These are phyloP conservation scores for Gymnocheta viridis DNA, from an alignment of 2,888 invertebrate species.

Conservation along the genomic window DNA sequence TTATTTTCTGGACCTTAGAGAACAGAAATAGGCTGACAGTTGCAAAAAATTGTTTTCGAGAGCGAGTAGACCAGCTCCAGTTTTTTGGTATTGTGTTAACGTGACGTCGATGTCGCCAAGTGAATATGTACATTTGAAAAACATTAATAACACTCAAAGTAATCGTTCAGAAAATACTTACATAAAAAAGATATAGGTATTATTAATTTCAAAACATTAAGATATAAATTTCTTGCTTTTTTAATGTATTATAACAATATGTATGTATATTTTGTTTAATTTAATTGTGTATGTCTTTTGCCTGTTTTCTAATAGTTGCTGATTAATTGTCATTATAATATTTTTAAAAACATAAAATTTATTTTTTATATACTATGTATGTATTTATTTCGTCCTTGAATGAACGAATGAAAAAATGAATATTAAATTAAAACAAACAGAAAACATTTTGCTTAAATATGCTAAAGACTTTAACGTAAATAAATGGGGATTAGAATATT, in stretches of 20 bases:
- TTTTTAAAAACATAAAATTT: constrained; percentile 43
- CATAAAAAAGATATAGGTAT: background rate
- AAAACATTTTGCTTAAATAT: constrained; percentile 54
- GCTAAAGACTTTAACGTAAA: constrained; percentile 43
- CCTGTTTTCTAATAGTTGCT: constrained; percentile 32
- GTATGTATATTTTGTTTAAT: constrained; percentile 57
- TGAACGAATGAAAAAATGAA: constrained; percentile 19
- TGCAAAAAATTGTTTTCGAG: too few species aligned
- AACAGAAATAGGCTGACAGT: too few species aligned
- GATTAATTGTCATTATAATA: constrained; percentile 47
- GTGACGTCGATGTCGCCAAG: too few species aligned
- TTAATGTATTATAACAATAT: constrained; percentile 66
- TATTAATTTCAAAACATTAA: background rate
- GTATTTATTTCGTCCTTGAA: background rate
- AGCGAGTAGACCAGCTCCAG: too few species aligned
- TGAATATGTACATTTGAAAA: too few species aligned
- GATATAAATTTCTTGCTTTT: constrained; percentile 4
- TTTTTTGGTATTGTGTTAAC: too few species aligned
- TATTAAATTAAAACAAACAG: constrained; percentile 41
- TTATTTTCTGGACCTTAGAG: too few species aligned
- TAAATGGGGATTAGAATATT: constrained; percentile 49
- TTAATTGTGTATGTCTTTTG: constrained; percentile 42
- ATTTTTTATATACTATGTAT: background rate
- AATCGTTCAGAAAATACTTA: background rate
- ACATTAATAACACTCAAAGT: too few species aligned